phyloP scores from a whole-genome alignment of 1,140 invertebrate genomes.

The Dendrolimus punctatus region DNA sequence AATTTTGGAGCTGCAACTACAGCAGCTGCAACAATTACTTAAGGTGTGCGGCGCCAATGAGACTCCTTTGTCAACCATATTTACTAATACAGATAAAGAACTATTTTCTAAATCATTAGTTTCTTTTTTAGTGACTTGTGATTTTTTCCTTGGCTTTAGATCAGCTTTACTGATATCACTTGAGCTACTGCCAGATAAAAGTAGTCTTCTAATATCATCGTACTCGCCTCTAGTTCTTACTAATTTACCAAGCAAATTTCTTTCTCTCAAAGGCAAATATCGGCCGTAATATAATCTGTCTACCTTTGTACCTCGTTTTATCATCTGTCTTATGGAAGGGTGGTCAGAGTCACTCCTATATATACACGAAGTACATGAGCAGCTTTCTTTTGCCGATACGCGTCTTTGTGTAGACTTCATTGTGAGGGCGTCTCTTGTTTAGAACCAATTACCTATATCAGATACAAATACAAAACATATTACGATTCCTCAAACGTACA shows the following conservation, averaged over 20 bases:
- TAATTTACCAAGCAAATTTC: conserved; percentile 31
- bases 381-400: conserved; percentile 10
- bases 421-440: conserved; percentile 4
- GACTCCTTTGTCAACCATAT: conserved; percentile 33
- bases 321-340: conserved; percentile 19
- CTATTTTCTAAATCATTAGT: conserved; percentile 15
- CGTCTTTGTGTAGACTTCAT: conserved; percentile 23
- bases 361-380: conserved; percentile 29
- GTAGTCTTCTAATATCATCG: conserved; percentile 32
- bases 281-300: conserved; percentile 30
- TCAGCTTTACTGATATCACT: conserved; percentile 20
- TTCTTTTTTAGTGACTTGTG: conserved; percentile 2
- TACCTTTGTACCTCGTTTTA: conserved; percentile 25
- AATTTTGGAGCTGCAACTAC: conserved; percentile 22
- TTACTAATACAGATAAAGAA: conserved; percentile 25
- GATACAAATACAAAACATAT: no score
- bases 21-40: conserved; percentile 38
- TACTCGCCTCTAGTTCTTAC: conserved; percentile 40
- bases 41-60: conserved; percentile 19
- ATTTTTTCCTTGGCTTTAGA: conserved; percentile 14
- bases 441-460: background rate
- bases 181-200: conserved; percentile 28
- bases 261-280: conserved; percentile 34
- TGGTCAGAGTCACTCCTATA: conserved; percentile 26
- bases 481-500: background rate